Evolutionary conservation across 2,888 invertebrate genomes (phyloP), one percentile per base, ranked within the genome.

Genomic region (Acanthosepion esculentum): DNA sequence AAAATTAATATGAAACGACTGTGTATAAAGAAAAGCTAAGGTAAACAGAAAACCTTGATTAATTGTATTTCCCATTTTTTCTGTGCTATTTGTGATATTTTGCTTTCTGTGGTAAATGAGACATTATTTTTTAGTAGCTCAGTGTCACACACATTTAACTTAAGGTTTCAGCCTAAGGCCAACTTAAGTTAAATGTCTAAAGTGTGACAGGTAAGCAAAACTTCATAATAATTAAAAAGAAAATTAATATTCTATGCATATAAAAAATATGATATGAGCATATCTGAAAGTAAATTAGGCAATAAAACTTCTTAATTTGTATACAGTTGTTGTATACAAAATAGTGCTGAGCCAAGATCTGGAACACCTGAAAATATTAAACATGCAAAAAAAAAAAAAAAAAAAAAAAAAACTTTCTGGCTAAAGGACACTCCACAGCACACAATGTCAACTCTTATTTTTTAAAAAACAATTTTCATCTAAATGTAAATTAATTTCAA

Each of bases 331-430:
- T 78, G n/a, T 33, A 33, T 78, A 15, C 15, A n/a, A 12, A 78
- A 78, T 33, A 78, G 18, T n/a, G n/a, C n/a, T 33, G 78, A 78
- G 18, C 33, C 78, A 78, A 78, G 15, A 5, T 78, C 10, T n/a
- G 10, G 15, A 78, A 78, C n/a, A 33, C 33, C 4, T 78, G 12
- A 78, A 78, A 78, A 78, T 78, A 78, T 78, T 33, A 78, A n/a
- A 33, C 78, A 78, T 78, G 78, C 78, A 78, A n/a, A 78, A 78
- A 78, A 78, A 78, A 59, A 59, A 59, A 59, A 78, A 78, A 78
- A 12, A 0, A 4, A 59, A 59, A 59, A 78, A 78, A 78, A 12
- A 0, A 4, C 5, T 78, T 2, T 33, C 78, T n/a, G 12, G 12
- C n/a, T 78, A 33, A n/a, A 78, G 78, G n/a, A 78, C 33, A 78